Evolutionary conservation across 2,888 invertebrate species (phyloP).

Genomic region (Brenthis daphne): DNA sequence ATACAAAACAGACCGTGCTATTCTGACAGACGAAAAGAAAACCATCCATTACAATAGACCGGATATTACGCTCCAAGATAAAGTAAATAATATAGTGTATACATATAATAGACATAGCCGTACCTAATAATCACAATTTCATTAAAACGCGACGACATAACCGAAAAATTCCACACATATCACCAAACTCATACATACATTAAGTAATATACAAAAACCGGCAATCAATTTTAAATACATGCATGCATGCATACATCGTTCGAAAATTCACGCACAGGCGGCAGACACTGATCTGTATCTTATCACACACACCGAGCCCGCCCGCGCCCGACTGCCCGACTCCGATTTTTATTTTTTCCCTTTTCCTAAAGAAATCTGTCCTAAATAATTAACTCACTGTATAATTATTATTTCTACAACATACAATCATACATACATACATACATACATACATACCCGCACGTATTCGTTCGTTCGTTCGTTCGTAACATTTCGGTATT

Average conservation of each 20-base stretch:
- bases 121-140: conserved; percentile 5
- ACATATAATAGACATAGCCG: not conserved
- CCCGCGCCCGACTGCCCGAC: conserved; percentile 54
- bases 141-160: not conserved
- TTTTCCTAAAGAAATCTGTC: too few species aligned
- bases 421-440: too few species aligned
- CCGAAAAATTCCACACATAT: conserved; percentile 6
- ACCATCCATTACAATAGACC: conserved; percentile 25
- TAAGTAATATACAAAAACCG: too few species aligned
- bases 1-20: conserved; percentile 20
- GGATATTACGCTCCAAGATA: conserved; percentile 18
- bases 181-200: not conserved
- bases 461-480: too few species aligned
- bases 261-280: too few species aligned
- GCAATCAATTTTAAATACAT: too few species aligned
- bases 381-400: too few species aligned
- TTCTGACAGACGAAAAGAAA: conserved; percentile 66
- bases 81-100: conserved; percentile 4
- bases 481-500: too few species aligned
- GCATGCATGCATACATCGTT: too few species aligned
- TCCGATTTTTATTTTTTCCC: conserved; percentile 25
- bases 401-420: too few species aligned
- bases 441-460: too few species aligned
- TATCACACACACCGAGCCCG: conserved; percentile 74
- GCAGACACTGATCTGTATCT: too few species aligned